Conservation (phyloP, 2,113 vertebrate genomes). For the Columbina picui region DNA sequence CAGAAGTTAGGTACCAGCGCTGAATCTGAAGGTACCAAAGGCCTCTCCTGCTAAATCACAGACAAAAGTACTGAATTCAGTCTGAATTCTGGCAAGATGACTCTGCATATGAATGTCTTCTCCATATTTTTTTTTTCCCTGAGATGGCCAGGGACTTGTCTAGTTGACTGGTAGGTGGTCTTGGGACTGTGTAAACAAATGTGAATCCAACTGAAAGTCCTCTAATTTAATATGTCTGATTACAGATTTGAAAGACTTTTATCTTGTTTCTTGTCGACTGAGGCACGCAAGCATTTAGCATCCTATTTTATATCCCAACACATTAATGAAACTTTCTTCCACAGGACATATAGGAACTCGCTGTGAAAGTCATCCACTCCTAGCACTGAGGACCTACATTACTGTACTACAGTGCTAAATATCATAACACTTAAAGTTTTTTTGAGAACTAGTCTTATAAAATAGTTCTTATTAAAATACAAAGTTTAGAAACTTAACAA, state of each 20-base stretch:
- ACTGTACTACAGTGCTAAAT: background rate
- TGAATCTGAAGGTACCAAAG: background rate
- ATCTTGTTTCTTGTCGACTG: background rate
- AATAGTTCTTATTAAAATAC: background rate
- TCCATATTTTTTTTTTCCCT: background rate
- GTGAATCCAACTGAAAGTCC: background rate
- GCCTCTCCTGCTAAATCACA: background rate
- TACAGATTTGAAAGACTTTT: background rate
- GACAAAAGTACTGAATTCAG: background rate
- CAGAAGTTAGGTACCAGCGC: background rate
- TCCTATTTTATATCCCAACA: background rate
- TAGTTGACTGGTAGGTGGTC: background rate
- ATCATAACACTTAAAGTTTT: background rate
- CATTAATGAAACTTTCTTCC: background rate
- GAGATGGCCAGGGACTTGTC: background rate
- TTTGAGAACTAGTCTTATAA: background rate
- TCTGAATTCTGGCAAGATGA: background rate
- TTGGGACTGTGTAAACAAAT: background rate
- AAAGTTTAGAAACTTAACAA: background rate
- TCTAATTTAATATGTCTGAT: background rate
- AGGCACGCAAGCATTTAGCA: background rate
- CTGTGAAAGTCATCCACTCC: background rate
- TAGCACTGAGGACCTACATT: background rate
- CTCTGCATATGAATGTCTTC: accelerated
- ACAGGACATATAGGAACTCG: background rate